Percentiles rank a stretch among this genome's conserved stretches.
phyloP scores from a whole-genome alignment of 2,113 vertebrate species.

The Oncorhynchus gorbuscha region DNA sequence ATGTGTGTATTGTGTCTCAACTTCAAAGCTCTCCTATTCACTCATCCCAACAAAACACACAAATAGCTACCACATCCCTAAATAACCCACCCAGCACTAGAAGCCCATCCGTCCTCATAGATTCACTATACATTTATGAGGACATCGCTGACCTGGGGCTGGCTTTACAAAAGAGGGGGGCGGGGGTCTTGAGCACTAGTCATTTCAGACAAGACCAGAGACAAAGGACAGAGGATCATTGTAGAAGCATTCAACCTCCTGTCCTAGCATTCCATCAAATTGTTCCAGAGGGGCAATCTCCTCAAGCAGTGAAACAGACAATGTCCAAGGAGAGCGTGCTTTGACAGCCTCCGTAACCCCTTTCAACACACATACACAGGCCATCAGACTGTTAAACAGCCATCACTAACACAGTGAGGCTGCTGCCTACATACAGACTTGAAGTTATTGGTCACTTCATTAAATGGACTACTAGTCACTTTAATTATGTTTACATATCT shows the following conservation, averaged over 20 bases:
- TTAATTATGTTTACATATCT: no score
- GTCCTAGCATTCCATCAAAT: slow-evolving; percentile 6
- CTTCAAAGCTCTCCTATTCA: slow-evolving; percentile 66
- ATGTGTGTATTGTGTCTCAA: not conserved
- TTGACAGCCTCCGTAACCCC: not conserved
- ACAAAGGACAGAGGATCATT: slow-evolving; percentile 7
- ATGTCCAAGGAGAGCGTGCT: not conserved
- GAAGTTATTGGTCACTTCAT: no score
- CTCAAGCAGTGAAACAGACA: not conserved
- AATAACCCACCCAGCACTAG: not conserved
- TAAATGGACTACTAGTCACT: no score
- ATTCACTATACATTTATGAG: not conserved
- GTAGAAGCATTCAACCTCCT: slow-evolving; percentile 20
- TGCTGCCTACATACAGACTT: no score
- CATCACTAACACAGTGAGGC: no score
- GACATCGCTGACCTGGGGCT: not conserved
- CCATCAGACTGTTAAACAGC: no score
- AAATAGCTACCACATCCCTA: not conserved
- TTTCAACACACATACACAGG: slow-evolving; percentile 38
- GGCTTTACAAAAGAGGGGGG: not conserved
- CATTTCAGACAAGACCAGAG: not conserved
- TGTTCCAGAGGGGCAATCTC: not conserved
- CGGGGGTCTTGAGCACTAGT: no score
- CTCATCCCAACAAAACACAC: not conserved
- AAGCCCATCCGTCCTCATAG: not conserved